A percentile compares a stretch with the other conserved stretches of the same genome.
Conservation (phyloP, 2,888 invertebrate genomes). For the Litoditis marina region DNA sequence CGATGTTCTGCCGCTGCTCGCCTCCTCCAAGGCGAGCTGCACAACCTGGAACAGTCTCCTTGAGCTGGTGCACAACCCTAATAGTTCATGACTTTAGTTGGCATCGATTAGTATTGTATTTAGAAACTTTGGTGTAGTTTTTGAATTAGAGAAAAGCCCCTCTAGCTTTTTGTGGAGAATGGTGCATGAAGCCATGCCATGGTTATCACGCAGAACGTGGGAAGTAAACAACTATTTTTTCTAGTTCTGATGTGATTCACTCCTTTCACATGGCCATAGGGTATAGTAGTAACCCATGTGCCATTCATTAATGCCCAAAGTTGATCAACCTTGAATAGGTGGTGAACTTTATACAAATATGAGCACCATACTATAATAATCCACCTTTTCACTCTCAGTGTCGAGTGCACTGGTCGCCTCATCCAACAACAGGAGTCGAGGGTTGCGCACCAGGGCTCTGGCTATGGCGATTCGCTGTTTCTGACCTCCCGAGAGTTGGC, state of each 20-base stretch:
- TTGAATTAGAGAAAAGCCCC: too few relatives aligned
- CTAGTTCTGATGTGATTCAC: neutral
- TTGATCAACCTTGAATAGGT: constrained; percentile 30
- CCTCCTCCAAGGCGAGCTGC: constrained; percentile 11
- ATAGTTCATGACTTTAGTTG: too few relatives aligned
- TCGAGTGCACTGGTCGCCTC: constrained; percentile 42
- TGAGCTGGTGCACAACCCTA: too few relatives aligned
- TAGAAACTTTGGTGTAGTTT: too few relatives aligned
- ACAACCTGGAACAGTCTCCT: constrained; percentile 15
- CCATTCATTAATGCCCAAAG: constrained; percentile 35
- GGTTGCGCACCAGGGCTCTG: constrained; percentile 31
- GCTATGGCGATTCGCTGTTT: constrained; percentile 43
- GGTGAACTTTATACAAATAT: constrained; percentile 26
- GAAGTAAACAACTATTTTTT: neutral
- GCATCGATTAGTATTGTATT: too few relatives aligned
- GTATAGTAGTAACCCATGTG: constrained; percentile 19
- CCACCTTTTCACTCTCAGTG: constrained; percentile 30
- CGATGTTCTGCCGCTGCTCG: constrained; percentile 5
- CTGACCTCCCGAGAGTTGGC: constrained; percentile 36
- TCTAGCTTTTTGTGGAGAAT: too few relatives aligned
- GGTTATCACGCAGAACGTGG: too few relatives aligned
- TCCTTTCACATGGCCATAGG: neutral
- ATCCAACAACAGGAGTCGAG: constrained; percentile 36
- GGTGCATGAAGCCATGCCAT: too few relatives aligned
- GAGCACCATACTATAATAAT: constrained; percentile 13